Percentiles rank a stretch among this genome's conserved stretches.
Conservation (phyloP, 1,140 invertebrate species). For the Metaphire vulgaris region DNA sequence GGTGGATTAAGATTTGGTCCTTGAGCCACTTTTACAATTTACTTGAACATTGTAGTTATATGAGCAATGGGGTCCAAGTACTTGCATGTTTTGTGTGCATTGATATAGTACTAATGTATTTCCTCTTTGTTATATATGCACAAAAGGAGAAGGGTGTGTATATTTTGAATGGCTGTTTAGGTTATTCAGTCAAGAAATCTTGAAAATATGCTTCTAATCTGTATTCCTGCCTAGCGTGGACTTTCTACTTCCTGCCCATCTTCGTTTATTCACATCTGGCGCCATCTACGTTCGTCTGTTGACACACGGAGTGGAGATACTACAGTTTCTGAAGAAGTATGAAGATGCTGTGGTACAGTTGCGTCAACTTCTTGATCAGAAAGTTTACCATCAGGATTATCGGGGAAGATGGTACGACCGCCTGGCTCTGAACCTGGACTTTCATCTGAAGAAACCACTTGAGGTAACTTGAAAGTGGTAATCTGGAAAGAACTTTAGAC, state of each 20-base stretch:
- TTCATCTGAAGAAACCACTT: slow-evolving; percentile 53
- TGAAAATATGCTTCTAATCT: too few species aligned
- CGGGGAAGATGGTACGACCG: slow-evolving; percentile 57
- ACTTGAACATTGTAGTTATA: too few species aligned
- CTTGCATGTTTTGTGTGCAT: too few species aligned
- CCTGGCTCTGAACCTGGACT: slow-evolving; percentile 55
- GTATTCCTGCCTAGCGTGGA: too few species aligned
- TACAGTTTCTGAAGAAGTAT: slow-evolving; percentile 54
- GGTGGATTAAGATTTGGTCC: too few species aligned
- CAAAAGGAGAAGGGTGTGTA: too few species aligned
- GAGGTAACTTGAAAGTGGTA: slow-evolving; percentile 2
- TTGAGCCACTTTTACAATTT: too few species aligned
- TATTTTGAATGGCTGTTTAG: too few species aligned
- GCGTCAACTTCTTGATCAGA: slow-evolving; percentile 51
- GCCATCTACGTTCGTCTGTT: slow-evolving; percentile 51
- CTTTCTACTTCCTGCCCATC: slow-evolving; percentile 47
- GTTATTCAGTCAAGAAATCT: too few species aligned
- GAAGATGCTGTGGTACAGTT: slow-evolving; percentile 52
- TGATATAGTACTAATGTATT: too few species aligned
- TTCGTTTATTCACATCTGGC: slow-evolving; percentile 53
- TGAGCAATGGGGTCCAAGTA: too few species aligned
- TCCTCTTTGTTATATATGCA: too few species aligned
- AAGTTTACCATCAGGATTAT: slow-evolving; percentile 49
- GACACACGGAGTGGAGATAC: slow-evolving; percentile 53
- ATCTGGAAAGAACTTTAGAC: slow-evolving; percentile 10